A percentile compares a stretch with the other conserved stretches of the same genome.
phyloP scores from a whole-genome alignment of 2,888 invertebrate species.

The Nycteola revayana region DNA sequence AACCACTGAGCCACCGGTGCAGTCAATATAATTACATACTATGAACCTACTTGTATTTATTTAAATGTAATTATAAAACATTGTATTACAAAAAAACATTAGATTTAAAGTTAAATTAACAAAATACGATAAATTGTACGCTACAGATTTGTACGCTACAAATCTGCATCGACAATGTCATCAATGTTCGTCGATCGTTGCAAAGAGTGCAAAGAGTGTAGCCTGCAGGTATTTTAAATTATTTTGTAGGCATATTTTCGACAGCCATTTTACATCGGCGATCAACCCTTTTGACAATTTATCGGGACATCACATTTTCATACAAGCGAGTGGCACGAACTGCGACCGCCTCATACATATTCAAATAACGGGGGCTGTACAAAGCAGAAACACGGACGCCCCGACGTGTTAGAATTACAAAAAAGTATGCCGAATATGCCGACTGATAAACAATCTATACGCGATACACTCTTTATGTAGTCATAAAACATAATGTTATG shows the following conservation, averaged over 20 bases:
- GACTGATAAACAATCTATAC: conserved; percentile 59
- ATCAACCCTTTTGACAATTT: conserved; percentile 80
- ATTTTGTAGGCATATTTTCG: conserved; percentile 57
- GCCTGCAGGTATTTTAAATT: conserved; percentile 51
- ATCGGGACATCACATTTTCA: conserved; percentile 79
- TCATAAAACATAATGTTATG: conserved; percentile 19
- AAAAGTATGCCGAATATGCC: conserved; percentile 54
- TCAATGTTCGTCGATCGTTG: too few species aligned
- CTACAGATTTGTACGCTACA: too few species aligned
- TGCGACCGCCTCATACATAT: conserved; percentile 73
- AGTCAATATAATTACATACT: too few species aligned
- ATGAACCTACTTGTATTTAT: too few species aligned
- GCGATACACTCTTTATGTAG: conserved; percentile 31
- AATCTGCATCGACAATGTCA: too few species aligned
- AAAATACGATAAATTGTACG: too few species aligned
- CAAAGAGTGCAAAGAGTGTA: too few species aligned
- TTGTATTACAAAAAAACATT: too few species aligned
- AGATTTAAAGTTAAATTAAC: too few species aligned
- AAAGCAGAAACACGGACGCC: conserved; percentile 70
- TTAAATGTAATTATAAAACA: too few species aligned
- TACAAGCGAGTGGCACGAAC: conserved; percentile 66
- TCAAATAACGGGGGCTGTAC: conserved; percentile 69
- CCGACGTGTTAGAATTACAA: conserved; percentile 73
- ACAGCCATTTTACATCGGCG: conserved; percentile 67
- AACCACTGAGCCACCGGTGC: too few species aligned